Evolutionary conservation across 2,797 vertebrate genomes (phyloP).

Genomic region (Chaetophractus vellerosus): DNA sequence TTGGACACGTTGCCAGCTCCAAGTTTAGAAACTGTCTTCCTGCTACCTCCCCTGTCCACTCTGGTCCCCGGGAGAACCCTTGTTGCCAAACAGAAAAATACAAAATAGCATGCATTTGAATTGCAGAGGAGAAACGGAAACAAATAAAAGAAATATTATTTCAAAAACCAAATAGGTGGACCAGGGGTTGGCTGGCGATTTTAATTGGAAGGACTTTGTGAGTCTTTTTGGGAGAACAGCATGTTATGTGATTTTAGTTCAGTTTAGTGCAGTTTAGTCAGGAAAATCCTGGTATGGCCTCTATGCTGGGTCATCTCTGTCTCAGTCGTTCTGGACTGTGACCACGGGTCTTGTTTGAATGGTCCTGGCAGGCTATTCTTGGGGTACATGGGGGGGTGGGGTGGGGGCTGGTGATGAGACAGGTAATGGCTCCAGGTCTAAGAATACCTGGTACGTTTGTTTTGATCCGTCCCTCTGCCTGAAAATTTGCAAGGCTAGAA

Average conservation of each 20-base stretch:
- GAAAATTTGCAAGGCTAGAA: not conserved
- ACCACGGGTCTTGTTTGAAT: not conserved
- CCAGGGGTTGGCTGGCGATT: not conserved
- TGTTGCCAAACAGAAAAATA: conserved; percentile 43
- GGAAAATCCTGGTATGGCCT: not conserved
- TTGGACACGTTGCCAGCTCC: not conserved
- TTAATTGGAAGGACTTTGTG: conserved; percentile 44
- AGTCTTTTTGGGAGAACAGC: conserved; percentile 10
- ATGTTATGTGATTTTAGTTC: conserved; percentile 41
- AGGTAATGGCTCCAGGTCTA: not conserved
- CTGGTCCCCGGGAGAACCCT: not conserved
- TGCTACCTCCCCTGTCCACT: not conserved
- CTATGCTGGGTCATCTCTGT: not conserved
- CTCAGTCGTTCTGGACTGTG: not conserved
- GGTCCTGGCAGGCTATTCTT: not conserved
- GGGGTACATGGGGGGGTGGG: not conserved
- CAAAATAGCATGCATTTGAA: not conserved
- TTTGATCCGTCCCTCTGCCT: not conserved
- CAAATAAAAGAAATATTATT: conserved; percentile 67
- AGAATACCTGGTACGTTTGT: not conserved
- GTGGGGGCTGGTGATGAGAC: no score
- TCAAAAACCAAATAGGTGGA: conserved; percentile 5
- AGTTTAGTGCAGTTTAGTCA: not conserved
- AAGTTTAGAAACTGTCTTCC: not conserved
- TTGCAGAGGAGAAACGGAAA: conserved; percentile 45